Evolutionary conservation across 1,140 invertebrate genomes (phyloP).

Genomic region (Ips nitidus): DNA sequence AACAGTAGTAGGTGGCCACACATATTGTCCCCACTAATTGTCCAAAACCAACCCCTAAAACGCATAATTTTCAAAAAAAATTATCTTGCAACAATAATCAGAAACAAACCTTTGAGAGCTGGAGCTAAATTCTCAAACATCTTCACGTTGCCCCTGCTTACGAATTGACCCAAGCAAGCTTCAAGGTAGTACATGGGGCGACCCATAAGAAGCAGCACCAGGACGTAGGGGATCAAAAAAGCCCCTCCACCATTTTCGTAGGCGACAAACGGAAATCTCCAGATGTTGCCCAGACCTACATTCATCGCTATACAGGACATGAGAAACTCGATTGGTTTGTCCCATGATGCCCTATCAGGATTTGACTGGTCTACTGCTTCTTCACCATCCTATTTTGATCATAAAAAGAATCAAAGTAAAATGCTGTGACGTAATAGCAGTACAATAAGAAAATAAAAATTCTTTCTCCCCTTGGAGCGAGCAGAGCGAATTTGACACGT

Average conservation of each 20-base stretch:
- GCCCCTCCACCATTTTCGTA: slow-evolving; percentile 83
- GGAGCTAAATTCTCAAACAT: slow-evolving; percentile 61
- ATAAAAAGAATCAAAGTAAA: too few species aligned
- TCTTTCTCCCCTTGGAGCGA: too few species aligned
- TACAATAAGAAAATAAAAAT: too few species aligned
- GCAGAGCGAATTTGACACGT: too few species aligned
- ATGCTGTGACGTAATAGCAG: too few species aligned
- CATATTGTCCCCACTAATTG: slow-evolving; percentile 73
- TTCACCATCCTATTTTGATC: too few species aligned
- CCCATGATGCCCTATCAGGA: slow-evolving; percentile 70
- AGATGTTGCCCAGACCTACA: slow-evolving; percentile 87
- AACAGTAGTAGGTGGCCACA: slow-evolving; percentile 78
- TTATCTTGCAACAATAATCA: not conserved
- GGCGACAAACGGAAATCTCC: slow-evolving; percentile 84
- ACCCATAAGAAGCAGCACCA: slow-evolving; percentile 80
- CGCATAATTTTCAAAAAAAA: not conserved
- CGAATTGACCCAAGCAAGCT: slow-evolving; percentile 78
- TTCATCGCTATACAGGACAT: slow-evolving; percentile 88
- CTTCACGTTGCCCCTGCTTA: slow-evolving; percentile 70
- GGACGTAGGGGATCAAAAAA: slow-evolving; percentile 83
- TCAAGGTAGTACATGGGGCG: slow-evolving; percentile 91
- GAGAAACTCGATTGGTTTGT: slow-evolving; percentile 81
- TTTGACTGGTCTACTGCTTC: slow-evolving; percentile 6
- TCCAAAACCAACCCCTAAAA: slow-evolving; percentile 75
- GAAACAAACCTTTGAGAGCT: slow-evolving; percentile 63